Conservation (phyloP, 1,140 invertebrate species). For the Magallana angulata region DNA sequence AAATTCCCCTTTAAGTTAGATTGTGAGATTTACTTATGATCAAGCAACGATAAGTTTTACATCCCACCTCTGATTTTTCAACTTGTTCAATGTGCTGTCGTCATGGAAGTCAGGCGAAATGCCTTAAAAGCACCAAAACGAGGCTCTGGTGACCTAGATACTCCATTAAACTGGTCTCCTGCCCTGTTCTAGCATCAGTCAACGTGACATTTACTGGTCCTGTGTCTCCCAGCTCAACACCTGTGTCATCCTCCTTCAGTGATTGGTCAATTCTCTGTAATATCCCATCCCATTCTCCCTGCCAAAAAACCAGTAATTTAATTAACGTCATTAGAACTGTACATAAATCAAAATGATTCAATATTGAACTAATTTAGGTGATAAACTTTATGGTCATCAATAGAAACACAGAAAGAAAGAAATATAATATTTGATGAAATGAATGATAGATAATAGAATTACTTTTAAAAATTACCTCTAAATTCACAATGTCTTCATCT, state of each 20-base stretch:
- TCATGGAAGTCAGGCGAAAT: constrained; percentile 78
- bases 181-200: constrained; percentile 62
- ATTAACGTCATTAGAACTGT: not conserved
- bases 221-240: constrained; percentile 50
- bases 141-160: constrained; percentile 55
- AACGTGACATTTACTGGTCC: constrained; percentile 59
- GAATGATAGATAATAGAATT: no score
- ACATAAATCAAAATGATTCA: no score
- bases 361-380: no score
- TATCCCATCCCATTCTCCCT: constrained; percentile 70
- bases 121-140: constrained; percentile 69
- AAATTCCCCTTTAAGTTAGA: no score
- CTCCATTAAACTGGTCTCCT: constrained; percentile 53
- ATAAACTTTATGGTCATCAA: no score
- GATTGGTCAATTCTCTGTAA: constrained; percentile 63
- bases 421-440: no score
- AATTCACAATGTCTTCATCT: constrained; percentile 11
- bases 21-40: no score
- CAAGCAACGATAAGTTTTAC: not conserved
- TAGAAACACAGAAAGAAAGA: no score
- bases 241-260: constrained; percentile 48
- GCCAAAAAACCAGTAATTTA: not conserved
- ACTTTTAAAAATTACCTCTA: not conserved
- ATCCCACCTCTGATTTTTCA: constrained; percentile 42
- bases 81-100: constrained; percentile 66